Conservation (phyloP, 2,113 vertebrate species). For the Labeo catla region DNA sequence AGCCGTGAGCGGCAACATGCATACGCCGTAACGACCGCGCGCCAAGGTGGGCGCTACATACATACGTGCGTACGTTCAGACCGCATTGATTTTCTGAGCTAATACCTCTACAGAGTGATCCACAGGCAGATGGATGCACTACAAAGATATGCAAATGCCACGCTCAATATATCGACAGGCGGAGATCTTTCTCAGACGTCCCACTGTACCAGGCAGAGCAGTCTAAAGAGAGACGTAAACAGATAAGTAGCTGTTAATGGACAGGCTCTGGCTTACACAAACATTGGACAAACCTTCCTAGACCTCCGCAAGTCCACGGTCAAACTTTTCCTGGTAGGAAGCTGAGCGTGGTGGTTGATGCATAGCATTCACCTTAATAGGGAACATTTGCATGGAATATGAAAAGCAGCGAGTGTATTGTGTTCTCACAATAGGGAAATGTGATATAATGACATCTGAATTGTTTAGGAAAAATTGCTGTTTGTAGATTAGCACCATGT, state of each 20-base stretch:
- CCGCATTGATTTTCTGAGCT: conserved; percentile 79
- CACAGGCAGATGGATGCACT: conserved; percentile 77
- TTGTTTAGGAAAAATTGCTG: background rate
- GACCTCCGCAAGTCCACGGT: background rate
- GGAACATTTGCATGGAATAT: conserved; percentile 32
- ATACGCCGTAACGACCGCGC: background rate
- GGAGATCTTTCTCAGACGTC: conserved; percentile 77
- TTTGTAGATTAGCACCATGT: conserved; percentile 5
- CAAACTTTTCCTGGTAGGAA: conserved; percentile 1
- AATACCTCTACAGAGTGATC: conserved; percentile 79
- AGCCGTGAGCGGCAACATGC: conserved; percentile 56
- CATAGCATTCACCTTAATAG: background rate
- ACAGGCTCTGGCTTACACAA: conserved; percentile 62
- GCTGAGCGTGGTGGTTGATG: background rate
- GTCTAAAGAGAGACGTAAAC: conserved; percentile 77
- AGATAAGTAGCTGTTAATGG: conserved; percentile 80
- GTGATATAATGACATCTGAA: conserved; percentile 25
- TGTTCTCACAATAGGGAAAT: conserved; percentile 16
- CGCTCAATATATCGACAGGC: conserved; percentile 78
- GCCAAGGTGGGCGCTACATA: conserved; percentile 21
- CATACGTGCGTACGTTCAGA: conserved; percentile 67
- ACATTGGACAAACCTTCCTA: conserved; percentile 58
- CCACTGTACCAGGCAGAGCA: conserved; percentile 71
- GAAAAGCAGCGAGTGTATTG: conserved; percentile 29
- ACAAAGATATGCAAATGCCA: conserved; percentile 83